Evolutionary conservation across 1,140 invertebrate genomes (phyloP), one percentile per base, ranked within the genome.

Genomic region (Bombyx mandarina): DNA sequence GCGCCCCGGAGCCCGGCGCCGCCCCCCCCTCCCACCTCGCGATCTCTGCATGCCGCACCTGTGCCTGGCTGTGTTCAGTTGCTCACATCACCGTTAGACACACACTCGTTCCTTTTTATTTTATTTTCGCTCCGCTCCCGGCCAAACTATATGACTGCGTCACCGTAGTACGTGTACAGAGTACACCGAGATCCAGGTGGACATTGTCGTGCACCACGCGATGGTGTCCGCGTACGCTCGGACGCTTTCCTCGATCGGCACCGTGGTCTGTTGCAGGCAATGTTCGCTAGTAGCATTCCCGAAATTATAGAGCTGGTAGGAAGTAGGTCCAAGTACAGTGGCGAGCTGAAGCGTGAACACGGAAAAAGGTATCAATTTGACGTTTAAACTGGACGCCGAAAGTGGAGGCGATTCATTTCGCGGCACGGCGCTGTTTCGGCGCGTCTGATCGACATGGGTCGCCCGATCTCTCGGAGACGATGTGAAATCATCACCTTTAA

Each of bases 331-430:
- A 98, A 98, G 92, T 98, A 98, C 92, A 95, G 95, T 91, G 97
- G 97, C 88, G 94, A 96, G 91, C 97, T 97, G 92, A 97, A 97
- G 92, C 93, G 95, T 90, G 96, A 98, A 92, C 96, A 97, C 88
- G 96, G 96, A 93, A 98, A 97, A 93, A 97, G 96, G 96, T 97
- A 96, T 95, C 96, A 94, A 93, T 98, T 92, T 98, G 97, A 96
- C 79, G 75, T 86, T 75, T 86, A 76, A 75, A 74, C 67, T 76
- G 73, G 67, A 71, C 66, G 65, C 58, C 67, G 79, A 70, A 76
- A 83, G 81, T 74, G 73, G 75, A 73, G 75, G 79, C 79, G 80
- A 83, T 66, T 77, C 78, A 82, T 67, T 66, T 69, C 77, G 62
- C 62, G 63, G 73, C 60, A 58, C 45, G 42, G 62, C 62, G 62